Conservation (phyloP, 1,140 invertebrate genomes). For the Thalassaphorura encarpata region DNA sequence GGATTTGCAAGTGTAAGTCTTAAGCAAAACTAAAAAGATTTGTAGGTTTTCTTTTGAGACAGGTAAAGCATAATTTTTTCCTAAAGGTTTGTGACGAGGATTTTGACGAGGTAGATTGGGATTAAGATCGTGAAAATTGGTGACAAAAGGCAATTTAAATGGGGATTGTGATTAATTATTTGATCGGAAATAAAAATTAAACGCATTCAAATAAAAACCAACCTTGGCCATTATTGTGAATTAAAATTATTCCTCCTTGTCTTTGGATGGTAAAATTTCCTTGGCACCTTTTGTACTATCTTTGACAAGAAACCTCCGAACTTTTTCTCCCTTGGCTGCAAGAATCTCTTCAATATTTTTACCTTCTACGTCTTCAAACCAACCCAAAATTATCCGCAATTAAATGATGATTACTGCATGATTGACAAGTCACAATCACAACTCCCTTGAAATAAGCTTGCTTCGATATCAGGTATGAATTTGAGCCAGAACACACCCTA, state of each 20-base stretch:
- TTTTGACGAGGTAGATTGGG: background rate
- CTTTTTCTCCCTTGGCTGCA: conserved; percentile 42
- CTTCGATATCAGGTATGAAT: conserved; percentile 42
- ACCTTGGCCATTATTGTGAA: background rate
- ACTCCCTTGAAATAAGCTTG: conserved; percentile 43
- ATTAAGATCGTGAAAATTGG: background rate
- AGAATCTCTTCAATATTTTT: conserved; percentile 47
- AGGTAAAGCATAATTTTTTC: background rate
- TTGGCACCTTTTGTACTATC: conserved; percentile 23
- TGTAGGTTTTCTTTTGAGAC: background rate
- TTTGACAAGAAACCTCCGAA: conserved; percentile 28
- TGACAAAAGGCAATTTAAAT: background rate
- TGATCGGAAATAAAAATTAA: background rate
- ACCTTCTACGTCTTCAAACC: conserved; percentile 43
- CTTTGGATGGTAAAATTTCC: background rate
- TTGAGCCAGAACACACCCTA: conserved; percentile 26
- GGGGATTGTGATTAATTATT: background rate
- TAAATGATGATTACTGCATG: conserved; percentile 44
- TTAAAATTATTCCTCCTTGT: background rate
- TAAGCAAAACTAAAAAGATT: too few relatives aligned
- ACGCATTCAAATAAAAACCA: background rate
- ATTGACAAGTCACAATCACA: conserved; percentile 44
- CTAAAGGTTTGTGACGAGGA: background rate
- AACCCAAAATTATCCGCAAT: conserved; percentile 47
- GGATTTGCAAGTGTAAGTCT: background rate